Conservation (phyloP, 2,888 invertebrate species). For the Lithophane semibrunnea region DNA sequence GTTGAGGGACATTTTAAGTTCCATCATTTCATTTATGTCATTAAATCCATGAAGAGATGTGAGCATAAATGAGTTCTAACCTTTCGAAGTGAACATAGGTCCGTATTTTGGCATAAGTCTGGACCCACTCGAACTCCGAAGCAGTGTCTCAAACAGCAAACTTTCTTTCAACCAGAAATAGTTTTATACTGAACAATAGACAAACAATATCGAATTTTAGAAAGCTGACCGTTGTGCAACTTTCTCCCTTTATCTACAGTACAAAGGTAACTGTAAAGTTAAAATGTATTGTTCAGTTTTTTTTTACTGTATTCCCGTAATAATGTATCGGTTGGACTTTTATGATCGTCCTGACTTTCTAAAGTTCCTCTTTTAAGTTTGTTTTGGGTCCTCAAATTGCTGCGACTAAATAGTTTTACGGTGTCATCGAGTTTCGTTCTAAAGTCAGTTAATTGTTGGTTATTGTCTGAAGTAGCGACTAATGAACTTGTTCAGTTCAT, state of each 20-base stretch:
- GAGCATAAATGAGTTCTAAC: neutral
- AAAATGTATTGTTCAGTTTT: constrained; percentile 77
- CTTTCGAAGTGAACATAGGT: neutral
- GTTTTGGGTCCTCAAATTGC: constrained; percentile 71
- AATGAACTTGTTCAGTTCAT: constrained; percentile 52
- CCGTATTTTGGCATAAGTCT: constrained; percentile 37
- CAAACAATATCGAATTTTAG: constrained; percentile 85
- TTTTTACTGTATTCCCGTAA: constrained; percentile 76
- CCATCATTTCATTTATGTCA: neutral
- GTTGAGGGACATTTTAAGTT: neutral
- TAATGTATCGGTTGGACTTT: constrained; percentile 72
- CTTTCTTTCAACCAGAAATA: constrained; percentile 70
- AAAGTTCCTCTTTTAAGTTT: constrained; percentile 71
- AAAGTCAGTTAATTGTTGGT: constrained; percentile 58
- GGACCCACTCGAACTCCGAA: constrained; percentile 29
- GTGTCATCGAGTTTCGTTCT: constrained; percentile 61
- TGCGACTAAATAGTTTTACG: constrained; percentile 63
- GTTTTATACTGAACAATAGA: constrained; percentile 75
- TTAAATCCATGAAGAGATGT: neutral
- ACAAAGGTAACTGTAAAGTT: constrained; percentile 85
- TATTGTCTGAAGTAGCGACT: constrained; percentile 54
- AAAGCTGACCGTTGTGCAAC: constrained; percentile 88
- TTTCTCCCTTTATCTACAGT: constrained; percentile 87
- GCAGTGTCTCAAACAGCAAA: constrained; percentile 66
- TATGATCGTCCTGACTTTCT: constrained; percentile 73